phyloP scores from a whole-genome alignment of 2,113 vertebrate species.

The Cyanistes caeruleus region DNA sequence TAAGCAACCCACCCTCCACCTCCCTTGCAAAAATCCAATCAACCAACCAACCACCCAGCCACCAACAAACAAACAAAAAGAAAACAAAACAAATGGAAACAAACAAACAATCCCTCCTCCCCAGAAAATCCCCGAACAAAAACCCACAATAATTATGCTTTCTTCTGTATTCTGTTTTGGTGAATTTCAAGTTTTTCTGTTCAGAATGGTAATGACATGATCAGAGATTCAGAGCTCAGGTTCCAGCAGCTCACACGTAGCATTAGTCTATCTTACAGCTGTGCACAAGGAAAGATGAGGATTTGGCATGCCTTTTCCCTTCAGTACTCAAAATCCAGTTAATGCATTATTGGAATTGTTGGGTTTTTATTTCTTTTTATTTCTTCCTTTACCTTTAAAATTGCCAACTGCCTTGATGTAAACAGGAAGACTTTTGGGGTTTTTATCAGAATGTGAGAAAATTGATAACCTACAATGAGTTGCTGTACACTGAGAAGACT shows the following conservation, averaged over 20 bases:
- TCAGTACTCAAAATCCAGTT: not conserved
- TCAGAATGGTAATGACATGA: accelerated
- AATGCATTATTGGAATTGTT: not conserved
- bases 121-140: too few relatives aligned
- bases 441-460: not conserved
- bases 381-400: not conserved
- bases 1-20: not conserved
- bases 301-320: not conserved
- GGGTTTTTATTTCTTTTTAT: accelerated
- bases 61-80: not conserved
- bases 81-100: not conserved
- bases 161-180: not conserved
- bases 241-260: not conserved
- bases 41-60: not conserved
- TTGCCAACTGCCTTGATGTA: not conserved
- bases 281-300: not conserved
- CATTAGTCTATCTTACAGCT: not conserved
- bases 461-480: not conserved
- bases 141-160: not conserved
- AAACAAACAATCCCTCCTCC: too few relatives aligned
- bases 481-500: not conserved
- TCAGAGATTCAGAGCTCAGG: not conserved
- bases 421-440: not conserved
- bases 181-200: not conserved
- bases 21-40: not conserved